phyloP scores from a whole-genome alignment of 2,888 invertebrate species.

The Quadroppia sp. region DNA sequence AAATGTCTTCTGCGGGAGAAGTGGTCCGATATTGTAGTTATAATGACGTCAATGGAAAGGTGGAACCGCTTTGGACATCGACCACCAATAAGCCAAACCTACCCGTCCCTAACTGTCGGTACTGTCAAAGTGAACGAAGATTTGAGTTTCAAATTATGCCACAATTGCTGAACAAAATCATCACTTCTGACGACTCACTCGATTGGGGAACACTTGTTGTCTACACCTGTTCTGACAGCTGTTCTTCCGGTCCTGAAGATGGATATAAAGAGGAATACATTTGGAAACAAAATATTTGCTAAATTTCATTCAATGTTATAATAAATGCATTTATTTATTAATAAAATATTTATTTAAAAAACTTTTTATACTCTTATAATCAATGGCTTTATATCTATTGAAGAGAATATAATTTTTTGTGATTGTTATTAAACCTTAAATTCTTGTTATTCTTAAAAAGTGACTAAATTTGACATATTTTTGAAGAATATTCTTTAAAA shows the following conservation, averaged over 20 bases:
- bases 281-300: conserved; percentile 66
- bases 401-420: too few relatives aligned
- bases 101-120: conserved; percentile 66
- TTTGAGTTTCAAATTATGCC: conserved; percentile 94
- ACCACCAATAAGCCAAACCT: conserved; percentile 57
- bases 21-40: conserved; percentile 36
- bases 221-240: conserved; percentile 79
- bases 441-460: too few relatives aligned
- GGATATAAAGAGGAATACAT: conserved; percentile 72
- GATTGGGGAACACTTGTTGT: conserved; percentile 87
- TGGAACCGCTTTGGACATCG: conserved; percentile 75
- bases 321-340: too few relatives aligned
- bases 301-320: too few relatives aligned
- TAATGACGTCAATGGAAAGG: conserved; percentile 4
- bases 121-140: conserved; percentile 69
- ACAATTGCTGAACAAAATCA: conserved; percentile 68
- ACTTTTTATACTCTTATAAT: too few relatives aligned
- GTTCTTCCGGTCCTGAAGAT: conserved; percentile 57
- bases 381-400: too few relatives aligned
- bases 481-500: too few relatives aligned
- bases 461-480: too few relatives aligned
- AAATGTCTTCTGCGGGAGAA: conserved; percentile 50
- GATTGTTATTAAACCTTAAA: too few relatives aligned
- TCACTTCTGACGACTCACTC: conserved; percentile 59
- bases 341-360: too few relatives aligned